A percentile compares a stretch with the other conserved stretches of the same genome.
phyloP scores from a whole-genome alignment of 2,888 invertebrate genomes.

The Diarsia mendica region DNA sequence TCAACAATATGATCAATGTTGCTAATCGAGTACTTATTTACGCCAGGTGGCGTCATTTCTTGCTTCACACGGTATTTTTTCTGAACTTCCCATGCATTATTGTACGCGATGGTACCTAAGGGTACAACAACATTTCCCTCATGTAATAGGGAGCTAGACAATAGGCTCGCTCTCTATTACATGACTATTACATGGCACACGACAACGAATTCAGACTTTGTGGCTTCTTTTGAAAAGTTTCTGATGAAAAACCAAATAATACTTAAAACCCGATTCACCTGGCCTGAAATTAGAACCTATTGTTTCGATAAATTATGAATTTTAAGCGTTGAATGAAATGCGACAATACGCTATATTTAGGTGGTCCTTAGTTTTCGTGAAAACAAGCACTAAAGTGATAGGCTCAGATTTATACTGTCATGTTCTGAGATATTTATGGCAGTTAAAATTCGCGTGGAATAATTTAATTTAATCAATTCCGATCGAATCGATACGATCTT shows the following conservation, averaged over 20 bases:
- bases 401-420: neutral
- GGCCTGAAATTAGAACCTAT: neutral
- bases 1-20: too few relatives aligned
- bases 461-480: constrained; percentile 40
- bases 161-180: too few relatives aligned
- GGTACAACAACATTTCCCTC: too few relatives aligned
- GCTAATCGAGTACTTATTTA: too few relatives aligned
- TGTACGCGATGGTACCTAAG: too few relatives aligned
- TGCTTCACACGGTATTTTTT: too few relatives aligned
- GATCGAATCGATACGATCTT: constrained; percentile 6
- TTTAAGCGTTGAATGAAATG: neutral
- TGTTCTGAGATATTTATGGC: constrained; percentile 27
- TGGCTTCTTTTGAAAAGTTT: neutral
- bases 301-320: too few relatives aligned
- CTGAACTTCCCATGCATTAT: too few relatives aligned
- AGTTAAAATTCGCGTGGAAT: constrained; percentile 38
- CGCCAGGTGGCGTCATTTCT: too few relatives aligned
- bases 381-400: neutral
- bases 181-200: too few relatives aligned
- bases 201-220: neutral
- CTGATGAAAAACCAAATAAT: too few relatives aligned
- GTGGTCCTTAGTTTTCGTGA: neutral
- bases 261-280: neutral
- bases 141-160: too few relatives aligned
- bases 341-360: neutral